phyloP scores from a whole-genome alignment of 2,797 vertebrate species.

The Gephyroberyx darwinii region DNA sequence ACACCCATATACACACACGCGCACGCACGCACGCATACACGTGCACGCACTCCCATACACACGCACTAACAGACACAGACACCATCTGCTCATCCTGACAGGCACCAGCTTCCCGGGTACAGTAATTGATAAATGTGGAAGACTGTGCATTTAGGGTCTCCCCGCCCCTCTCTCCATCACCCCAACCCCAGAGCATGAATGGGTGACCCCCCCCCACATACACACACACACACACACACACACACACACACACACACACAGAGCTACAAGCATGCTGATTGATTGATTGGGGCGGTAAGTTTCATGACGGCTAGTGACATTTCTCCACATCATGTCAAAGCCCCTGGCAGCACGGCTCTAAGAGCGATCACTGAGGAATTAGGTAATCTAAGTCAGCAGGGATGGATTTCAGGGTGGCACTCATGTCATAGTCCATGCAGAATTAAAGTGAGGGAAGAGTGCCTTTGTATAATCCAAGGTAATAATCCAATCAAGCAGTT shows the following conservation, averaged over 20 bases:
- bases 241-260: conserved; percentile 34
- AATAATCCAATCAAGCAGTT: background rate
- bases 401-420: conserved; percentile 36
- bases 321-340: conserved; percentile 73
- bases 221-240: conserved; percentile 35
- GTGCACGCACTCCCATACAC: conserved; percentile 7
- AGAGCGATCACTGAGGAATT: conserved; percentile 72
- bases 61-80: conserved; percentile 26
- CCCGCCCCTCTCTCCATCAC: conserved; percentile 41
- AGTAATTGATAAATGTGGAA: conserved; percentile 76
- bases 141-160: conserved; percentile 69
- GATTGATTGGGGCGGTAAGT: conserved; percentile 73
- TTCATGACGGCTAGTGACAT: conserved; percentile 76
- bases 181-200: conserved; percentile 43
- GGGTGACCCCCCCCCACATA: conserved; percentile 15
- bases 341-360: conserved; percentile 59
- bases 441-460: conserved; percentile 30
- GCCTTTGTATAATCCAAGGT: background rate
- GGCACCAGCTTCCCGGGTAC: conserved; percentile 58
- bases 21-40: background rate
- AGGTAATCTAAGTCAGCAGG: conserved; percentile 65
- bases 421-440: conserved; percentile 8
- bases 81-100: conserved; percentile 69
- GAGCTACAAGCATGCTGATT: conserved; percentile 62
- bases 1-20: background rate